A percentile compares a stretch with the other conserved stretches of the same genome.
Evolutionary conservation across 2,888 invertebrate genomes (phyloP).

Genomic region (Julus scanicus): DNA sequence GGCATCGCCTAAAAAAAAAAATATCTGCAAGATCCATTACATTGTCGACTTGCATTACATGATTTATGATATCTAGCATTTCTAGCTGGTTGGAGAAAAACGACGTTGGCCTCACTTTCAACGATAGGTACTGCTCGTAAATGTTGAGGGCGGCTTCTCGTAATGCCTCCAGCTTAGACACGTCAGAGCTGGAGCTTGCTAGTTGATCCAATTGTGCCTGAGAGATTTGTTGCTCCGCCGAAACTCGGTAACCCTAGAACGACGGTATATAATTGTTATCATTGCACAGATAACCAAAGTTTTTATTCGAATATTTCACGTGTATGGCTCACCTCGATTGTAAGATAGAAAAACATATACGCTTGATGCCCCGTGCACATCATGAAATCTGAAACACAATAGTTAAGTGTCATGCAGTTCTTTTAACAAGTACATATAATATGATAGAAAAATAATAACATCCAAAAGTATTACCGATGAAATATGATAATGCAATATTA

Average conservation of each 20-base stretch:
- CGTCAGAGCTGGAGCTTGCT: conserved; percentile 56
- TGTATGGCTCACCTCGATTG: conserved; percentile 73
- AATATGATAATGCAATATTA: conserved; percentile 79
- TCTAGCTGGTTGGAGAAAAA: conserved; percentile 9
- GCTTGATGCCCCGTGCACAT: conserved; percentile 76
- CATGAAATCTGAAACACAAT: conserved; percentile 72
- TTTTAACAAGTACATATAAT: background rate
- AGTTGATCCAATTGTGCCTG: conserved; percentile 59
- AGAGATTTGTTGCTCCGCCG: conserved; percentile 70
- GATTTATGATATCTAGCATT: too few species aligned
- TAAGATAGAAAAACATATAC: conserved; percentile 81
- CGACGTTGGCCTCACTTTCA: conserved; percentile 69
- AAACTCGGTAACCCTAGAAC: conserved; percentile 64
- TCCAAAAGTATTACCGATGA: conserved; percentile 70
- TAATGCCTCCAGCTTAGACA: conserved; percentile 64
- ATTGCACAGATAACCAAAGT: background rate
- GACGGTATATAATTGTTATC: background rate
- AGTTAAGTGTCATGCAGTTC: too few species aligned
- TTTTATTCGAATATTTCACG: background rate
- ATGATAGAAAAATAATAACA: background rate
- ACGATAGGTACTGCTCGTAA: conserved; percentile 80
- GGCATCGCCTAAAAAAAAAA: conserved; percentile 70
- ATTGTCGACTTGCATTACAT: too few species aligned
- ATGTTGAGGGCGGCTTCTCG: conserved; percentile 78
- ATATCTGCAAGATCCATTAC: too few species aligned